Percentiles rank a stretch among this genome's conserved stretches.
These are phyloP conservation scores for Daboia siamensis DNA, from an alignment of 2,113 vertebrate species.

Conservation along the genomic window DNA sequence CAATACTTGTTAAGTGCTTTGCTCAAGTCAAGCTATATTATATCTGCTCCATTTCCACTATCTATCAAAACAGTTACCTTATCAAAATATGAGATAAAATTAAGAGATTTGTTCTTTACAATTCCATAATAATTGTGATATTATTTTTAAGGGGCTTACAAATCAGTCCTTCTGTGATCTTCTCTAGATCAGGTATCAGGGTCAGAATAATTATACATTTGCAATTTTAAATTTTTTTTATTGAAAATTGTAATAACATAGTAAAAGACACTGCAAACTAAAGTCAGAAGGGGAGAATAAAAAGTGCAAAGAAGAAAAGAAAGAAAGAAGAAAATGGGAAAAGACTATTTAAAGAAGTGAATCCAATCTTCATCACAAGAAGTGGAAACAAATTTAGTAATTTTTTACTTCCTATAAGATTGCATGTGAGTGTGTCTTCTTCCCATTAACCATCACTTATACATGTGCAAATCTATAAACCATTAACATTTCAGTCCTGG, in stretches of 20 bases:
- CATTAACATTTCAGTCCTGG: not conserved
- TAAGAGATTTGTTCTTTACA: not conserved
- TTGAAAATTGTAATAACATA: not conserved
- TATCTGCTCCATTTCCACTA: not conserved
- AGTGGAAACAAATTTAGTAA: not conserved
- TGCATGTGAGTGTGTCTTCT: not conserved
- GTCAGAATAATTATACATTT: not conserved
- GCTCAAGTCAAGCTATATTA: not conserved
- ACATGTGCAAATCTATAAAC: not conserved
- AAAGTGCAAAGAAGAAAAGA: not conserved
- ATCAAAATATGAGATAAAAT: not conserved
- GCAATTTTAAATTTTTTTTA: not conserved
- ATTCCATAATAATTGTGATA: not conserved
- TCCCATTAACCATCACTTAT: not conserved
- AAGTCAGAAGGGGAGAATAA: not conserved
- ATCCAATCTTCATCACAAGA: not conserved
- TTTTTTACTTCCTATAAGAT: not conserved
- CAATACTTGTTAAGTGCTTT: not conserved
- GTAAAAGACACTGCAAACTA: not conserved
- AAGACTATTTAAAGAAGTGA: not conserved
- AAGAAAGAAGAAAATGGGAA: not conserved
- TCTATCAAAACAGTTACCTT: not conserved
- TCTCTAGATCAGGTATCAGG: not conserved
- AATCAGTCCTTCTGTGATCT: not conserved
- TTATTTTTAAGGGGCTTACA: not conserved